A percentile compares a stretch with the other conserved stretches of the same genome.
These are phyloP conservation scores for Pterocles orientalis DNA, from an alignment of 2,113 vertebrate species.

Conservation along the genomic window DNA sequence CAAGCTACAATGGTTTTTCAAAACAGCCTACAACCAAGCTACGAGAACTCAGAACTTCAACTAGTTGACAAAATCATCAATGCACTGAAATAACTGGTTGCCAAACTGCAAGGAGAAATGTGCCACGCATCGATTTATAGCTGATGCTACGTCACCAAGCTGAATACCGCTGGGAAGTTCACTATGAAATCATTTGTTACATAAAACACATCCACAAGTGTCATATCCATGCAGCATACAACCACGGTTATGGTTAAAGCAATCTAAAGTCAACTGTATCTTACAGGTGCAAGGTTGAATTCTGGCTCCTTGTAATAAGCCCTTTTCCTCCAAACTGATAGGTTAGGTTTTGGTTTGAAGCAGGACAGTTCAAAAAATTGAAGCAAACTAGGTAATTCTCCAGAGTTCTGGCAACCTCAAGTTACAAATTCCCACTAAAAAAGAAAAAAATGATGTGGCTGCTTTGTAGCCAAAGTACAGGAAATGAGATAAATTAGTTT, in stretches of 20 bases:
- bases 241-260: neutral
- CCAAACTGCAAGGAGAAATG: neutral
- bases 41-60: neutral
- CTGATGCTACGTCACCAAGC: neutral
- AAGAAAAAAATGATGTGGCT: neutral
- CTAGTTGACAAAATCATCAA: neutral
- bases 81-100: neutral
- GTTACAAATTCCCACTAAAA: neutral
- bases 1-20: neutral
- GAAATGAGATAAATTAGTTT: slow-evolving; percentile 20
- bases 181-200: neutral
- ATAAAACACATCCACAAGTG: neutral
- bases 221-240: neutral
- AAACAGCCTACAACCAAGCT: neutral
- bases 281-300: neutral
- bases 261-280: neutral
- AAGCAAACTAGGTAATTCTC: neutral
- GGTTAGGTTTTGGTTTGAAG: neutral
- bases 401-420: neutral
- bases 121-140: neutral
- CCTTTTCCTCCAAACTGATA: neutral
- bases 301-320: neutral
- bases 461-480: neutral
- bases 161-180: neutral
- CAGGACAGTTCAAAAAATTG: neutral